Evolutionary conservation across 2,797 vertebrate genomes (phyloP).

Genomic region (Liparis tanakae): DNA sequence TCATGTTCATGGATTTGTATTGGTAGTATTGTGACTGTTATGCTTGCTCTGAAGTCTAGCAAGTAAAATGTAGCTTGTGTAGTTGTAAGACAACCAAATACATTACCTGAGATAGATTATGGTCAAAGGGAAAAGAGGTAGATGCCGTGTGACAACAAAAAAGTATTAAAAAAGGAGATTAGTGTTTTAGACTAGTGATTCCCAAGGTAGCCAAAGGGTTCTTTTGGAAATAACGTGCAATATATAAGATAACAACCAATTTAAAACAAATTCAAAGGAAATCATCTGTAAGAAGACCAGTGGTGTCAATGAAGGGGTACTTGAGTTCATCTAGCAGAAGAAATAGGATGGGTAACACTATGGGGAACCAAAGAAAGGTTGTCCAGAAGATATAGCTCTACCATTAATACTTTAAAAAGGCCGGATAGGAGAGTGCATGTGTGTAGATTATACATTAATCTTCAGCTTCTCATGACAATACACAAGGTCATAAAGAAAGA

Average conservation of each 20-base stretch:
- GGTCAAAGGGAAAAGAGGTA: neutral
- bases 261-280: neutral
- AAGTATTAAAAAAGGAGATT: neutral
- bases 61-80: neutral
- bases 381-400: neutral
- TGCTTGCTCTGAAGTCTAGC: neutral
- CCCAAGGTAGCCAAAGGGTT: neutral
- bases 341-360: no score
- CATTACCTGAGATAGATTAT: neutral
- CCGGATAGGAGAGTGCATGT: neutral
- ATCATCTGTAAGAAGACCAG: neutral
- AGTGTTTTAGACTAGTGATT: neutral
- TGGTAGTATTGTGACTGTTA: neutral
- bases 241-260: neutral
- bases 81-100: neutral
- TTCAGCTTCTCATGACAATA: constrained; percentile 11
- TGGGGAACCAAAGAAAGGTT: no score
- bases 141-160: neutral
- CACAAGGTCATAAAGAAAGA: constrained; percentile 51
- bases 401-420: neutral
- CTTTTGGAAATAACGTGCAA: neutral
- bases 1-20: neutral
- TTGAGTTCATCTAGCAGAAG: neutral
- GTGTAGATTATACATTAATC: constrained; percentile 37
- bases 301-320: neutral